Evolutionary conservation across 2,888 invertebrate genomes (phyloP).

Genomic region (Troglohyphantes excavatus): DNA sequence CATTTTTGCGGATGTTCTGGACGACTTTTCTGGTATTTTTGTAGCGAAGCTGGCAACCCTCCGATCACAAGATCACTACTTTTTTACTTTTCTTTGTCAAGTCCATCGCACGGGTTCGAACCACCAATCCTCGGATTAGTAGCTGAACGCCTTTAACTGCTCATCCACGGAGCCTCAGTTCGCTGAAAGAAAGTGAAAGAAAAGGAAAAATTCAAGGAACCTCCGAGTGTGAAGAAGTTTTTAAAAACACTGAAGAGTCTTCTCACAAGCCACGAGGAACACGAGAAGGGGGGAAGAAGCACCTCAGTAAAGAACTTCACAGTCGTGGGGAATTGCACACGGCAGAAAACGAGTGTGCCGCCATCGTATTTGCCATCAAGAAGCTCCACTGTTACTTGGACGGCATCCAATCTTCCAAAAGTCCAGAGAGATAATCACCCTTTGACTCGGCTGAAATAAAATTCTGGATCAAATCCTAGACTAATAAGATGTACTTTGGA

Average conservation of each 20-base stretch:
- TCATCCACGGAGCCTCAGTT: no score
- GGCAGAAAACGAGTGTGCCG: constrained; percentile 12
- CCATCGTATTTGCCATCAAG: background rate
- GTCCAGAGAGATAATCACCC: background rate
- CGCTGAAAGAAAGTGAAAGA: background rate
- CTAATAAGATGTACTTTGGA: background rate
- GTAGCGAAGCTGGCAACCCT: no score
- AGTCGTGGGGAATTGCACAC: background rate
- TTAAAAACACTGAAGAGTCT: background rate
- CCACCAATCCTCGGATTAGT: no score
- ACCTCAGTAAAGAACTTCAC: constrained; percentile 15
- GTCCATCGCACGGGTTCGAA: no score
- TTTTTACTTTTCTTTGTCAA: no score
- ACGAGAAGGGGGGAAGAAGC: constrained; percentile 1
- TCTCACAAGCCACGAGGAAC: background rate
- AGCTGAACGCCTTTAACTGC: no score
- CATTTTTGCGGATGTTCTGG: no score
- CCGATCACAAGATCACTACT: no score
- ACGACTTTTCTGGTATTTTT: no score
- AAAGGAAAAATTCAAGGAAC: background rate
- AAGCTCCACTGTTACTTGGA: background rate
- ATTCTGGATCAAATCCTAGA: background rate
- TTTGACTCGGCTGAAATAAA: background rate
- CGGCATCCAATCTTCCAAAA: background rate
- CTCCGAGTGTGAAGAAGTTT: background rate